phyloP scores from a whole-genome alignment of 1,140 invertebrate genomes.

The Cataglyphis hispanica region DNA sequence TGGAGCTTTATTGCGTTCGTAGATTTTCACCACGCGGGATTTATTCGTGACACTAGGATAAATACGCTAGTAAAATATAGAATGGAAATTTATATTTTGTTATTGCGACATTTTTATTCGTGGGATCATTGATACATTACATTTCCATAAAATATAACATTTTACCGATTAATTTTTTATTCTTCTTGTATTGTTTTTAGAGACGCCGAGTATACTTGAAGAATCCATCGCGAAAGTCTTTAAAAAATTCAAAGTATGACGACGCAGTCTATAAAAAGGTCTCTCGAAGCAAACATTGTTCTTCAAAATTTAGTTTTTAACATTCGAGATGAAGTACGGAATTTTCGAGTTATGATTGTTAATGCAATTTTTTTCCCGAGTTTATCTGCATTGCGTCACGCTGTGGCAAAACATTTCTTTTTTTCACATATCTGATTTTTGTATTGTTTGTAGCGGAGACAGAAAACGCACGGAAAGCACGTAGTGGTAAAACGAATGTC shows the following conservation, averaged over 20 bases:
- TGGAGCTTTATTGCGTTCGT: constrained; percentile 31
- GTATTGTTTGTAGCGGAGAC: not conserved
- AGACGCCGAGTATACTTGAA: not conserved
- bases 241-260: not conserved
- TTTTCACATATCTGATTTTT: constrained; percentile 31
- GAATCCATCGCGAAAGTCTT: constrained; percentile 17
- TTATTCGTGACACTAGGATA: constrained; percentile 43
- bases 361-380: constrained; percentile 13
- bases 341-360: not conserved
- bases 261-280: not conserved
- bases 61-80: constrained; percentile 13
- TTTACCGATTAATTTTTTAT: not conserved
- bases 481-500: constrained; percentile 6
- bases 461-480: constrained; percentile 30
- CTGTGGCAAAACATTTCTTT: constrained; percentile 31
- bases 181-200: not conserved
- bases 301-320: constrained; percentile 36
- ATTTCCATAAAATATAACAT: constrained; percentile 8
- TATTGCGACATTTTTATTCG: not conserved
- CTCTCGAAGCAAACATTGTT: constrained; percentile 7
- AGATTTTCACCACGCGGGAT: constrained; percentile 32
- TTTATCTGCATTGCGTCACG: not conserved
- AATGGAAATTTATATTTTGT: constrained; percentile 41
- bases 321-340: not conserved
- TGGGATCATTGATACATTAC: not conserved